Evolutionary conservation across 1,140 invertebrate species (phyloP), one percentile per base, ranked within the genome.

Genomic region (Drosophila mauritiana): DNA sequence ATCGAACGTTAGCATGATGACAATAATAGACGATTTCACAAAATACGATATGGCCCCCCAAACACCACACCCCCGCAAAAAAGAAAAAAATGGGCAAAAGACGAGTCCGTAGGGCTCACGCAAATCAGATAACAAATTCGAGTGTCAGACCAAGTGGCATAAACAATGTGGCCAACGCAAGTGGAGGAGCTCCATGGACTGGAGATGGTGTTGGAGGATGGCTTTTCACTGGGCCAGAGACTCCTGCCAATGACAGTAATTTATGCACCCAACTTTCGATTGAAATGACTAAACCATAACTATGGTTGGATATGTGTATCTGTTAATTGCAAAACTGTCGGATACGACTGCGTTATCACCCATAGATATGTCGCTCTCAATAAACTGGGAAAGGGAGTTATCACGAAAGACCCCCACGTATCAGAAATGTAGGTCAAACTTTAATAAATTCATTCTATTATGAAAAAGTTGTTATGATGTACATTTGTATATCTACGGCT

Each of bases 21-120:
- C 82, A 86, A 86, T 86, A 78, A 85, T 88, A 88, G 83, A 82
- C 82, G 82, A 88, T 85, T 85, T 85, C 81, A 88, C 81, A 86
- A 85, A 85, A 85, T 85, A 86, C 68, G 78, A 85, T 65, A 80
- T 53, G 22, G 45, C 59, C 52, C 7, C 25, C 4, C 12, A 37
- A 34, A 0, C 46, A 20, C 13, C 25, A 51, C 31, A 3, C 37
- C n/a, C 11, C 10, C 25, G 0, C 42, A 37, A 37, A 37, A 37
- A 36, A 36, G n/a, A n/a, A n/a, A 36, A 11, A 17, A 40, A 12
- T 15, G 20, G 49, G 20, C 68, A 56, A 56, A 72, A 39, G 45
- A 17, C 54, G 17, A 37, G 46, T 17, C 45, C 53, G 58, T 45
- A 36, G 17, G 54, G 34, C 68, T 64, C 69, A 88, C 74, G 75